Evolutionary conservation across 2,113 vertebrate species (phyloP).

Genomic region (Danionella cerebrum): DNA sequence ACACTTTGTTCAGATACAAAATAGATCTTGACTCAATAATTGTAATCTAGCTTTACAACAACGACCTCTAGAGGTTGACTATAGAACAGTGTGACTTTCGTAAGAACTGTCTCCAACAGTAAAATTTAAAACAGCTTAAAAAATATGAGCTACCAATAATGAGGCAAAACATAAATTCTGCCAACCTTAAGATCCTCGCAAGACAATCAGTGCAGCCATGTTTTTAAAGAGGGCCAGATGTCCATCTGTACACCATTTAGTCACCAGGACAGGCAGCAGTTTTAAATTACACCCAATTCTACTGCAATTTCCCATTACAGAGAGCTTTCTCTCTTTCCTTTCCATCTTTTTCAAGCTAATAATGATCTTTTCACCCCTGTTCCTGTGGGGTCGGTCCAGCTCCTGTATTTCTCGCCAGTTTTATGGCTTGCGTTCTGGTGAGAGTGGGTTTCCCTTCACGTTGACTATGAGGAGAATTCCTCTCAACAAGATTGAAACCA

Average conservation of each 20-base stretch:
- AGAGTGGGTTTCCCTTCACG: constrained; percentile 54
- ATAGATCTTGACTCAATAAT: neutral
- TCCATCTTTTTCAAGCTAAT: constrained; percentile 61
- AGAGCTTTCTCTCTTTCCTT: constrained; percentile 77
- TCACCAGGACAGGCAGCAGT: constrained; percentile 73
- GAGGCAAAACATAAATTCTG: neutral
- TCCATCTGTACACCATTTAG: constrained; percentile 86
- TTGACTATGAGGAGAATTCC: constrained; percentile 67
- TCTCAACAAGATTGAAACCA: constrained; percentile 74
- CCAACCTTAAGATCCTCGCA: neutral
- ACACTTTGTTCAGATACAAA: neutral
- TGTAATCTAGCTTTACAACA: constrained; percentile 14
- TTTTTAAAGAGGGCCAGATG: constrained; percentile 59
- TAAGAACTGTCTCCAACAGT: neutral
- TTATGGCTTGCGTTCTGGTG: constrained; percentile 2
- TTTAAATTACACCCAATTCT: constrained; percentile 86
- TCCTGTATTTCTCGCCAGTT: constrained; percentile 12
- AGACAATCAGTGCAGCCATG: neutral
- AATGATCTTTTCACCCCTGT: constrained; percentile 10
- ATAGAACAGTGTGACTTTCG: neutral
- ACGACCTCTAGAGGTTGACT: constrained; percentile 38
- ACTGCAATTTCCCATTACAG: constrained; percentile 82
- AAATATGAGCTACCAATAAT: neutral
- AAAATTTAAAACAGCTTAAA: neutral
- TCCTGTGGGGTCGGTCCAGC: neutral